Conservation (phyloP, 2,797 vertebrate genomes). For the Ctenochaetus hawaiiensis region DNA sequence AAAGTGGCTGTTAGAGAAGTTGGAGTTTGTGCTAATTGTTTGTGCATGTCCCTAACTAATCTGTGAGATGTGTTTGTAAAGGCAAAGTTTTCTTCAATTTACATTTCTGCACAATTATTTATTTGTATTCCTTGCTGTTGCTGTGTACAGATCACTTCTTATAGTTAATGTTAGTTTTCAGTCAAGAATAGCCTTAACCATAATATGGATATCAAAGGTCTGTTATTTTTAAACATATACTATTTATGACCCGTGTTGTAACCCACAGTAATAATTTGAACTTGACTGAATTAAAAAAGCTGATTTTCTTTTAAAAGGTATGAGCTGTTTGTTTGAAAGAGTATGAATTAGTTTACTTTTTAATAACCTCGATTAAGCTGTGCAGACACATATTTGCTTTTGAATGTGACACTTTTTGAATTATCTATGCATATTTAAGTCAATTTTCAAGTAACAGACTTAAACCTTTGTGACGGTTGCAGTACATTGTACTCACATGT, state of each 20-base stretch:
- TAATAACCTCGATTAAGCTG: too few relatives aligned
- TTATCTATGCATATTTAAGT: not conserved
- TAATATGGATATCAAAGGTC: not conserved
- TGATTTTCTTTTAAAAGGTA: too few relatives aligned
- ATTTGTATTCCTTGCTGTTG: not conserved
- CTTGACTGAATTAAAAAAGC: too few relatives aligned
- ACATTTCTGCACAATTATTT: not conserved
- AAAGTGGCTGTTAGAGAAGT: not conserved
- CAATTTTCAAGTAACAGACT: constrained; percentile 3
- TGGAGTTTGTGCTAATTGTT: constrained; percentile 2
- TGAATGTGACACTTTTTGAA: not conserved
- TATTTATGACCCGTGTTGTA: not conserved
- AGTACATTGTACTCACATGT: not conserved
- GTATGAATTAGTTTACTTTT: too few relatives aligned
- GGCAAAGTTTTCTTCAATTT: not conserved
- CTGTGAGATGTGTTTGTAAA: not conserved
- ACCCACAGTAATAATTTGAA: not conserved
- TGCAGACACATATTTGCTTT: not conserved
- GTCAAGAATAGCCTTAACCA: not conserved
- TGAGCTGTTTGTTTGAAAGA: not conserved
- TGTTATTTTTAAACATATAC: not conserved
- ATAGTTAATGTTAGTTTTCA: not conserved
- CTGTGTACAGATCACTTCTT: not conserved
- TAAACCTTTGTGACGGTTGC: not conserved
- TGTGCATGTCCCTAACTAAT: not conserved